Conservation (phyloP, 2,888 invertebrate species). For the Halictus quadricinctus region DNA sequence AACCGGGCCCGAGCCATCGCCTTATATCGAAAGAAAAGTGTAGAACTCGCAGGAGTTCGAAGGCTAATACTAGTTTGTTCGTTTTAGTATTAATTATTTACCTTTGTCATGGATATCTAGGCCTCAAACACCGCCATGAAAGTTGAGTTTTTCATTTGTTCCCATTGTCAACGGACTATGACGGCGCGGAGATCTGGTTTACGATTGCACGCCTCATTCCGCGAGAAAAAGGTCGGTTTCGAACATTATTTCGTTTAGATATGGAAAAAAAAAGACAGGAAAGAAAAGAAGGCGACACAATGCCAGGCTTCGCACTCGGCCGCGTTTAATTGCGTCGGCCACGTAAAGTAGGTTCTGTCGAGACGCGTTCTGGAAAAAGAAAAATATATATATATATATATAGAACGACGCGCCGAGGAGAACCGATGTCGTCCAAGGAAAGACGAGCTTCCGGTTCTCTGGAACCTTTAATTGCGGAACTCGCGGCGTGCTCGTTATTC, state of each 20-base stretch:
- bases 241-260: slow-evolving; percentile 32
- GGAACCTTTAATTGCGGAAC: slow-evolving; percentile 43
- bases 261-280: neutral
- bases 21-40: too few relatives aligned
- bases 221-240: slow-evolving; percentile 23
- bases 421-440: slow-evolving; percentile 40
- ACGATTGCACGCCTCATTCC: slow-evolving; percentile 8
- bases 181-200: slow-evolving; percentile 18
- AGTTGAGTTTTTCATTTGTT: neutral
- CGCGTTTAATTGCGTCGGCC: slow-evolving; percentile 61
- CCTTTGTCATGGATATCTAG: too few relatives aligned
- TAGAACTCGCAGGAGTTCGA: too few relatives aligned
- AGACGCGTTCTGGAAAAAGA: slow-evolving; percentile 24
- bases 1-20: too few relatives aligned
- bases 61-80: too few relatives aligned
- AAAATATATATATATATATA: slow-evolving; percentile 45
- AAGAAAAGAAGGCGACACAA: slow-evolving; percentile 30
- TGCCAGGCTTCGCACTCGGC: slow-evolving; percentile 48
- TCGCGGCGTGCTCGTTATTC: slow-evolving; percentile 17
- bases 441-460: slow-evolving; percentile 47
- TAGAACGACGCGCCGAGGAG: slow-evolving; percentile 38
- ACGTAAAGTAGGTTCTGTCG: slow-evolving; percentile 46
- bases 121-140: neutral
- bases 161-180: neutral
- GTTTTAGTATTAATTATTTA: too few relatives aligned